Percentiles rank a stretch among this genome's conserved stretches.
phyloP scores from a whole-genome alignment of 2,888 invertebrate species.

The Smittia sp. region DNA sequence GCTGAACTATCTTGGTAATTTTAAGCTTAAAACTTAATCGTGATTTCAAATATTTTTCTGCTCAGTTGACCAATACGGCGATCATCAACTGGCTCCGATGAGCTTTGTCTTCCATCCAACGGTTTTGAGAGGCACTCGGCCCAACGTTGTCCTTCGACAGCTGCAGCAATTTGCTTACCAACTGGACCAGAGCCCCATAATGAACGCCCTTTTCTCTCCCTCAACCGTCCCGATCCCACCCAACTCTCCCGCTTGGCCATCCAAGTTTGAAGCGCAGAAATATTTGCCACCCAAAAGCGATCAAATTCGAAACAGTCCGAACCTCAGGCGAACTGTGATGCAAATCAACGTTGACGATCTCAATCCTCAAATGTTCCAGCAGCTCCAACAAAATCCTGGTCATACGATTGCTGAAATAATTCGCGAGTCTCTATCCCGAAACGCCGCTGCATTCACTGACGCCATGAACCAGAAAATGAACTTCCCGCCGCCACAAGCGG shows the following conservation, averaged over 20 bases:
- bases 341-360: neutral
- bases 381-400: neutral
- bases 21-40: neutral
- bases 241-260: neutral
- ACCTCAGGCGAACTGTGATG: neutral
- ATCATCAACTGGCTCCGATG: neutral
- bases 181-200: neutral
- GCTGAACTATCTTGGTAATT: neutral
- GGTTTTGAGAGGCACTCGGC: neutral
- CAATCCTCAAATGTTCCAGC: neutral
- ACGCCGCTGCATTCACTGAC: neutral
- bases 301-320: neutral
- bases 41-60: neutral
- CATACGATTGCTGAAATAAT: neutral
- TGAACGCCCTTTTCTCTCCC: conserved; percentile 12
- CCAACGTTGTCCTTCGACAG: neutral
- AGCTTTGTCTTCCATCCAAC: conserved; percentile 6
- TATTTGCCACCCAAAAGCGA: neutral
- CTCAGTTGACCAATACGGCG: neutral
- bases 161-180: neutral
- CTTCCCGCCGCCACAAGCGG: neutral
- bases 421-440: neutral
- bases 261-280: neutral
- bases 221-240: neutral
- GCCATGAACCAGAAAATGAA: neutral